Percentiles rank a stretch among this genome's conserved stretches.
phyloP scores from a whole-genome alignment of 2,113 vertebrate genomes.

The Rhegmatorhina hoffmannsi region DNA sequence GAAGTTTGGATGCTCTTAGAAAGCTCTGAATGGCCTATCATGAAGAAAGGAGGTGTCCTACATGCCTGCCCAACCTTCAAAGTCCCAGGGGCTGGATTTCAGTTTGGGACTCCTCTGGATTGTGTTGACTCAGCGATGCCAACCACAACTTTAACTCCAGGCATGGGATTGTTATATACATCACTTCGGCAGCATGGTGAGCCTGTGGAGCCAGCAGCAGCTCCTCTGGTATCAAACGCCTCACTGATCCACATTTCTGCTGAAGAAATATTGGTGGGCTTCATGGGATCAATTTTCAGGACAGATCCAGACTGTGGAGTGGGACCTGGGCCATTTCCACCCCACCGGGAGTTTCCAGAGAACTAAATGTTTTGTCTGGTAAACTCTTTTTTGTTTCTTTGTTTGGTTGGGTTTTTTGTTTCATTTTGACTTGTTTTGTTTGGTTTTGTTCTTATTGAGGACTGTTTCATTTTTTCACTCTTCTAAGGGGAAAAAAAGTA shows the following conservation, averaged over 20 bases:
- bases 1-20: background rate
- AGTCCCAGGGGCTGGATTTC: background rate
- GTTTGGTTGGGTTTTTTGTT: too few relatives aligned
- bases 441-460: background rate
- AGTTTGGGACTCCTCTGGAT: background rate
- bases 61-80: background rate
- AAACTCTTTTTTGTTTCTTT: background rate
- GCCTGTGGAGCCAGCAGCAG: background rate
- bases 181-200: background rate
- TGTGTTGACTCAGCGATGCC: accelerated
- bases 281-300: background rate
- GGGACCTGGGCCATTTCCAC: background rate
- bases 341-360: background rate
- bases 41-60: background rate
- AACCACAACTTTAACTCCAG: background rate
- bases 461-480: background rate
- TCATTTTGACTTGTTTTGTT: background rate
- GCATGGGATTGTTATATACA: accelerated
- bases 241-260: background rate
- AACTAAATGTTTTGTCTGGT: background rate
- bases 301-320: background rate
- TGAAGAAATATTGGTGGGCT: background rate
- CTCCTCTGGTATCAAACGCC: background rate
- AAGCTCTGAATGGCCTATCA: background rate
- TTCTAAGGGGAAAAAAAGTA: background rate